Base-by-base conservation (phyloP, 1,140 invertebrate genomes). In the Bombus vancouverensis region DNA sequence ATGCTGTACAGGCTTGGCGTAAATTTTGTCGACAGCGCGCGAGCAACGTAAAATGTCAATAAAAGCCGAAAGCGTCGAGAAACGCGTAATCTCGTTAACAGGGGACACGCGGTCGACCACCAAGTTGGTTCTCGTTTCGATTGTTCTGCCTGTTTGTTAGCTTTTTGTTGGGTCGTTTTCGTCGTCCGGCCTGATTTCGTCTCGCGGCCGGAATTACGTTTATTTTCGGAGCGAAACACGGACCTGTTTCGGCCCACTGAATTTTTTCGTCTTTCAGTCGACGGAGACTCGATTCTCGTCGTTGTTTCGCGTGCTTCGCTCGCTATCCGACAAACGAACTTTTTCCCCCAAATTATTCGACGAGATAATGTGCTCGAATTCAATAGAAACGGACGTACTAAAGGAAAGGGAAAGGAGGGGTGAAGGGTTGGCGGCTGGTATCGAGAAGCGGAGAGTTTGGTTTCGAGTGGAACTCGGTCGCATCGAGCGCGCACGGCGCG, bases 11-110 rank as follows among this genome's bases (percentile, higher is more conserved):
- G 13, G 39, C 5, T 13, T 9, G 28, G 71, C 28, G 71, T 18
- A n/a, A n/a, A 10, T 15, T n/a, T 47, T 73, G 44, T 4, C 42
- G 39, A 44, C n/a, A 28, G 32, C 13, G 8, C 28, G 25, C 18
- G 15, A 18, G 71, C 39, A 28, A 42, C 28, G n/a, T n/a, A n/a
- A 28, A 44, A 73, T 47, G 71, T 47, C 28, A 22, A 73, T 47
- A 47, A 44, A 73, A 18, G 22, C 13, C 28, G 25, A 39, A 42
- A 73, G 71, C 37, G 72, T 73, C 8, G 39, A 13, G 4, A 74
- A 34, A 53, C 73, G n/a, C 44, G 73, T 74, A 74, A 74, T 74
- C 73, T 53, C 73, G 73, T 74, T 74, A 74, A 18, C 73, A 25
- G 10, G 32, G 18, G 25, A 28, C 72, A n/a, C 9, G 72, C 44